Conservation (phyloP, 2,888 invertebrate genomes). For the Agrilus biguttatus region DNA sequence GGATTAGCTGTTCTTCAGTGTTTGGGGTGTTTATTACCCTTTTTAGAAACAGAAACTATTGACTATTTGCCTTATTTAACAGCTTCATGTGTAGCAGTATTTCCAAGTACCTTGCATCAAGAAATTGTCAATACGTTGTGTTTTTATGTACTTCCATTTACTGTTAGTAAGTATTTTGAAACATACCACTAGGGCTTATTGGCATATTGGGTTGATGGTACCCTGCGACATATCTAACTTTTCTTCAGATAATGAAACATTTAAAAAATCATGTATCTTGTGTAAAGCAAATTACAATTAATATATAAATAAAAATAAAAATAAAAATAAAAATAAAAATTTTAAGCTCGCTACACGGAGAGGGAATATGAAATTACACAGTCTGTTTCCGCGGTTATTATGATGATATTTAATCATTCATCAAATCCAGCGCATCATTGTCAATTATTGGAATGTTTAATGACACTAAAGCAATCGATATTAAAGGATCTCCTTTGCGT, state of each 20-base stretch:
- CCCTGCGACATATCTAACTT: too few relatives aligned
- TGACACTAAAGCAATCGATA: conserved; percentile 83
- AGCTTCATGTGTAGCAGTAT: conserved; percentile 84
- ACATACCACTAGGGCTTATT: too few relatives aligned
- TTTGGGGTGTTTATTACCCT: conserved; percentile 86
- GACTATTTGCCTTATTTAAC: conserved; percentile 91
- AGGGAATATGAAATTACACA: conserved; percentile 67
- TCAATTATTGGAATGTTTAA: conserved; percentile 88
- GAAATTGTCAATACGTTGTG: conserved; percentile 90
- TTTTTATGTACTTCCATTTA: conserved; percentile 91
- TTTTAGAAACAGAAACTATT: conserved; percentile 89
- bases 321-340: conserved; percentile 4
- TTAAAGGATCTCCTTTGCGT: conserved; percentile 90
- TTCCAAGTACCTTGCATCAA: conserved; percentile 82
- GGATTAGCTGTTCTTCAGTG: conserved; percentile 90
- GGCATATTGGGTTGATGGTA: too few relatives aligned
- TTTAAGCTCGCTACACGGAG: conserved; percentile 53
- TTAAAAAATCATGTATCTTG: too few relatives aligned
- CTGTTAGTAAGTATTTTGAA: conserved; percentile 57
- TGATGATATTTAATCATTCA: conserved; percentile 96
- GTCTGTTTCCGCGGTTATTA: conserved; percentile 83
- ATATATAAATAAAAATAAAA: too few relatives aligned
- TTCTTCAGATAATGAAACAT: neutral
- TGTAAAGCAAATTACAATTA: too few relatives aligned
- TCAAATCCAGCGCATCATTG: conserved; percentile 91